A percentile compares a stretch with the other conserved stretches of the same genome.
These are phyloP conservation scores for Rhagonycha fulva DNA, from an alignment of 2,888 invertebrate species.

Conservation along the genomic window DNA sequence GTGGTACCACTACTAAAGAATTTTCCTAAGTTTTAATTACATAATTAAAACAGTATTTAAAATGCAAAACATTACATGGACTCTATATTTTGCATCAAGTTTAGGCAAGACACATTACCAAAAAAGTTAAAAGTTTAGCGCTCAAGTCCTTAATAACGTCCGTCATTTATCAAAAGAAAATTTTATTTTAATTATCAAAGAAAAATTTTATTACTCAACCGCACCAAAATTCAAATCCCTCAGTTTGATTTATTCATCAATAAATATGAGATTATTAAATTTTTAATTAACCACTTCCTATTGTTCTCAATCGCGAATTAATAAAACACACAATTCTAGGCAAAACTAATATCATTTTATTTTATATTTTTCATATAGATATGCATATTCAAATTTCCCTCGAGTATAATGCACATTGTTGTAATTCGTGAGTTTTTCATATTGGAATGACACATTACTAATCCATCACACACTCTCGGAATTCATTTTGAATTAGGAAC, in stretches of 20 bases:
- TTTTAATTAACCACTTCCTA: background rate
- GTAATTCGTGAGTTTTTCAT: background rate
- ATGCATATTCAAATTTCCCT: background rate
- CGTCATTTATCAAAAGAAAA: background rate
- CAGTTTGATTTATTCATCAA: background rate
- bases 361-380: background rate
- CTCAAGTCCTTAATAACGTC: background rate
- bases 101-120: background rate
- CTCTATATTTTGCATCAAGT: constrained; percentile 10
- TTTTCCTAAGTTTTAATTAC: constrained; percentile 38
- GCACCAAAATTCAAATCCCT: background rate
- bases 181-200: background rate
- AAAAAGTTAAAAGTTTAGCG: background rate
- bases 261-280: background rate
- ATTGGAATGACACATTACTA: constrained; percentile 6
- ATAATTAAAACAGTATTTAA: constrained; percentile 37
- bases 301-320: background rate
- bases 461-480: constrained; percentile 16
- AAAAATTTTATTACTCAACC: background rate
- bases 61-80: constrained; percentile 30
- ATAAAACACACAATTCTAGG: background rate
- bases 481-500: constrained; percentile 13
- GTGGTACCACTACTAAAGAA: constrained; percentile 25
- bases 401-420: background rate
- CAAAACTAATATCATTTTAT: background rate